Conservation (phyloP, 2,797 vertebrate species). For the Agapornis canus region DNA sequence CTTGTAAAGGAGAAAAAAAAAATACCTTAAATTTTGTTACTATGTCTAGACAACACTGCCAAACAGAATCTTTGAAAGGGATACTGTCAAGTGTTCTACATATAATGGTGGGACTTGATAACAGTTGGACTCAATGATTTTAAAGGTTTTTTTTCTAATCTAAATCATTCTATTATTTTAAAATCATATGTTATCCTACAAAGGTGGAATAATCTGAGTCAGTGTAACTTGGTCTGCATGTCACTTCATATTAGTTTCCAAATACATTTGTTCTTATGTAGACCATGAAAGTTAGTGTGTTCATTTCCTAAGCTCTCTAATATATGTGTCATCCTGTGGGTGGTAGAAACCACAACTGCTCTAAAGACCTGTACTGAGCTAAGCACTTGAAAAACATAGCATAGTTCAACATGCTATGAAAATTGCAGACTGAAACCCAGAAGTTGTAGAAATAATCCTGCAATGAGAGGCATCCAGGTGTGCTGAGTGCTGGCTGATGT, state of each 20-base stretch:
- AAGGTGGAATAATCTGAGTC: background rate
- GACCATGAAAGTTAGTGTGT: background rate
- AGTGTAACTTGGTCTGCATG: background rate
- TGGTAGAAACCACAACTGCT: constrained; percentile 7
- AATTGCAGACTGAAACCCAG: background rate
- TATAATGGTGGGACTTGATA: background rate
- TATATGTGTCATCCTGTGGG: background rate
- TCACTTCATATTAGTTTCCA: background rate
- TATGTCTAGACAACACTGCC: background rate
- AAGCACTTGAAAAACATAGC: background rate
- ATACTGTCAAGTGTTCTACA: background rate
- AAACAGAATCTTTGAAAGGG: background rate
- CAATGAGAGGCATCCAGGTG: background rate
- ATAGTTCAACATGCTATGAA: background rate
- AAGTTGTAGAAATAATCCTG: constrained; percentile 7
- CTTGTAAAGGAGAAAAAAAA: background rate
- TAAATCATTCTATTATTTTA: background rate
- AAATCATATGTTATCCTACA: background rate
- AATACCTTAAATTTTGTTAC: background rate
- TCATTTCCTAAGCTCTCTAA: constrained; percentile 8
- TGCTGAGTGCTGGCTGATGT: background rate
- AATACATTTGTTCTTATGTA: background rate
- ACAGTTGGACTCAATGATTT: background rate
- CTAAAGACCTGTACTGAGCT: background rate
- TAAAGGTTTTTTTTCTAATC: background rate